phyloP scores from a whole-genome alignment of 2,113 vertebrate species.

The Campylomormyrus numenius region DNA sequence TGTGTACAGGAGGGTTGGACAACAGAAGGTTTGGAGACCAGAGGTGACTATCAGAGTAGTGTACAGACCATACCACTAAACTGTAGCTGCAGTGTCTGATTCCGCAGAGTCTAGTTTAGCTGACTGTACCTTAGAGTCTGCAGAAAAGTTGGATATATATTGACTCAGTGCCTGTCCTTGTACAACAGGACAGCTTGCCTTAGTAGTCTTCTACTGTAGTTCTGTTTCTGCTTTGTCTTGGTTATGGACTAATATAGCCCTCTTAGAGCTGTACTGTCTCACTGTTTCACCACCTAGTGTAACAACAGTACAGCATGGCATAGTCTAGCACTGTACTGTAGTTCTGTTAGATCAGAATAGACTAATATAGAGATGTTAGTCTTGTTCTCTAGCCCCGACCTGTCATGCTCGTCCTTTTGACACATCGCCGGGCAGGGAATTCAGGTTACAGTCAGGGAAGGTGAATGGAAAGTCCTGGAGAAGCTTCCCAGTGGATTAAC shows the following conservation, averaged over 20 bases:
- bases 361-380: conserved; percentile 64
- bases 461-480: not conserved
- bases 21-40: conserved; percentile 64
- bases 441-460: conserved; percentile 25
- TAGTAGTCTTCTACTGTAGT: conserved; percentile 58
- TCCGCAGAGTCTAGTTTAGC: conserved; percentile 61
- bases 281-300: conserved; percentile 54
- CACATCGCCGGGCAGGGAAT: conserved; percentile 45
- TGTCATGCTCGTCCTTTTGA: conserved; percentile 46
- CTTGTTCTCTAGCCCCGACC: conserved; percentile 40
- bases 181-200: conserved; percentile 53
- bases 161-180: conserved; percentile 45
- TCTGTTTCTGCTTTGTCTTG: conserved; percentile 58
- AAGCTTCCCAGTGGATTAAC: not conserved
- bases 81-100: conserved; percentile 66
- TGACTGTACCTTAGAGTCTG: conserved; percentile 59
- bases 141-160: conserved; percentile 39
- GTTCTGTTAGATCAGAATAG: conserved; percentile 60
- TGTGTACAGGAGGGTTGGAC: conserved; percentile 70
- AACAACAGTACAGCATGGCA: conserved; percentile 62
- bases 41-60: conserved; percentile 76
- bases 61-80: conserved; percentile 67
- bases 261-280: conserved; percentile 62
- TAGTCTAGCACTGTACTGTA: conserved; percentile 64
- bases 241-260: conserved; percentile 62